Conservation (phyloP, 2,888 invertebrate species). For the Nasonovia ribisnigri region DNA sequence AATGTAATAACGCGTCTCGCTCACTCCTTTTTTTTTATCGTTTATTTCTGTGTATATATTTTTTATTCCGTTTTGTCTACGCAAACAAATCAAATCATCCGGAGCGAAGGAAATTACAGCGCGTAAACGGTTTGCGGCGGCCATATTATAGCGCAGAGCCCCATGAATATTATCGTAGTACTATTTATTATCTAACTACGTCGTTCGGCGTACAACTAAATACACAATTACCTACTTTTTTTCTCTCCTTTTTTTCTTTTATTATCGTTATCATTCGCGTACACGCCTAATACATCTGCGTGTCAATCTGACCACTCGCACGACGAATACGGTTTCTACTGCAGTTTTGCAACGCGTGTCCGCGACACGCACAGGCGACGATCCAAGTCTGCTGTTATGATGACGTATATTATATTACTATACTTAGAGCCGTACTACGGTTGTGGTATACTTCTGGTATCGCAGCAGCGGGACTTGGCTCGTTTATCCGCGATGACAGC, state of each 20-base stretch:
- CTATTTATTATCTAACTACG: neutral
- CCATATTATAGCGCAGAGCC: neutral
- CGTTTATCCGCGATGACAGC: neutral
- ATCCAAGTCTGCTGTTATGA: neutral
- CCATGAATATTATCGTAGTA: neutral
- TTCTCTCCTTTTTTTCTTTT: neutral
- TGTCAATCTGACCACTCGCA: constrained; percentile 11
- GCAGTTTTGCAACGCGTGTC: neutral
- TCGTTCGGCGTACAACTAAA: neutral
- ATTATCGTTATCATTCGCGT: neutral
- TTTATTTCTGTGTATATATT: neutral
- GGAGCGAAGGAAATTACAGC: constrained; percentile 42
- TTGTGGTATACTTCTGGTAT: neutral
- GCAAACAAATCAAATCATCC: constrained; percentile 36
- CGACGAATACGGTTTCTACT: neutral
- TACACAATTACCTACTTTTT: neutral
- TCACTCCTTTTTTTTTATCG: neutral
- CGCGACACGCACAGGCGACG: neutral
- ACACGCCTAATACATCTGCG: neutral
- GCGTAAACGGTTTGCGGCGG: constrained; percentile 5
- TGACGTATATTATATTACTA: neutral
- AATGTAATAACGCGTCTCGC: neutral
- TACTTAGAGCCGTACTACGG: neutral
- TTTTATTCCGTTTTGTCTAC: constrained; percentile 10
- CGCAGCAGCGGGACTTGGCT: neutral